A percentile compares a stretch with the other conserved stretches of the same genome.
Evolutionary conservation across 2,888 invertebrate species (phyloP).

Genomic region (Lepidochitona cinerea): DNA sequence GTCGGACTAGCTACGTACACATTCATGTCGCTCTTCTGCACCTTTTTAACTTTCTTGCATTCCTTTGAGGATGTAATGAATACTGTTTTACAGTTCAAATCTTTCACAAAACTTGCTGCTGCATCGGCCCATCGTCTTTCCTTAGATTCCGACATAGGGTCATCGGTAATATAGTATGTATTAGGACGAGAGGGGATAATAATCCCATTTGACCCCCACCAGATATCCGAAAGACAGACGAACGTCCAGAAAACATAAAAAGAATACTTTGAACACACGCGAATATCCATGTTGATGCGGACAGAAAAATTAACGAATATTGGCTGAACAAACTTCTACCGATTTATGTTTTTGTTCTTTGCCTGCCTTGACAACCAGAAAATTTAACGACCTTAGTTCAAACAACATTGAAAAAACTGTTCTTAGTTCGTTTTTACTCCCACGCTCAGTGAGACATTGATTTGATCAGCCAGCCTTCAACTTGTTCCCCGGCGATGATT

Average conservation of each 20-base stretch:
- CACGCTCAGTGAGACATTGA: too few relatives aligned
- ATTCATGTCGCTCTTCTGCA: constrained; percentile 50
- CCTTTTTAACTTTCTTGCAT: constrained; percentile 50
- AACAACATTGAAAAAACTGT: too few relatives aligned
- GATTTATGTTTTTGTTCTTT: background rate
- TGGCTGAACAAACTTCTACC: background rate
- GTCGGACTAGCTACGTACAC: constrained; percentile 61
- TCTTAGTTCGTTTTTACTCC: too few relatives aligned
- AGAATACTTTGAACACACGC: too few relatives aligned
- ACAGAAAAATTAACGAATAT: too few relatives aligned
- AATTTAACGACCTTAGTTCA: too few relatives aligned
- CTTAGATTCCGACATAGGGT: constrained; percentile 22
- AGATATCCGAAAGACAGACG: background rate
- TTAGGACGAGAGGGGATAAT: background rate
- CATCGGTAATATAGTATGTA: background rate
- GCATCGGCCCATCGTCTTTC: constrained; percentile 62
- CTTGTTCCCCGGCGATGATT: too few relatives aligned
- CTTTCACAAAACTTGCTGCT: constrained; percentile 54
- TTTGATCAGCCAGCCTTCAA: too few relatives aligned
- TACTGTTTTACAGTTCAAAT: constrained; percentile 55
- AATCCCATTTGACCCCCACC: background rate
- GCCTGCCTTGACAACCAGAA: too few relatives aligned
- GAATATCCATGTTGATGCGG: too few relatives aligned
- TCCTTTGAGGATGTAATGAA: constrained; percentile 65
- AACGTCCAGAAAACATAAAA: too few relatives aligned